These are phyloP conservation scores for Boleophthalmus pectinirostris DNA, from an alignment of 2,113 vertebrate genomes.

Conservation along the genomic window DNA sequence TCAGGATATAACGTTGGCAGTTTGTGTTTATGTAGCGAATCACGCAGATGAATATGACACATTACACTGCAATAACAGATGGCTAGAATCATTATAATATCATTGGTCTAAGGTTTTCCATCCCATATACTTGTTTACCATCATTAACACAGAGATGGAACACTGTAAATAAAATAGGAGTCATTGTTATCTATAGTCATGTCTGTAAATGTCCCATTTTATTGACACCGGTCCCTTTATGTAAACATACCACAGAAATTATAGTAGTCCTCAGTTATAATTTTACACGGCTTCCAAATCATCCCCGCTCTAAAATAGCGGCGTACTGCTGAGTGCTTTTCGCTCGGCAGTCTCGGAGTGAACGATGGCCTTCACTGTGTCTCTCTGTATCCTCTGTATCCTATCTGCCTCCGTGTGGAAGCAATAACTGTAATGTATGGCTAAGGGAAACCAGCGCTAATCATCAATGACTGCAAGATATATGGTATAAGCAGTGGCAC, in stretches of 20 bases:
- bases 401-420: conserved; percentile 72
- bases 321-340: conserved; percentile 69
- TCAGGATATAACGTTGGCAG: neutral
- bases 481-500: conserved; percentile 74
- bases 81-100: neutral
- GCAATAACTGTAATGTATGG: conserved; percentile 82
- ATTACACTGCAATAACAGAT: neutral
- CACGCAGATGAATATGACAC: neutral
- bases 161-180: neutral
- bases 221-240: conserved; percentile 7
- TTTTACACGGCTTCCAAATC: conserved; percentile 59
- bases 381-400: conserved; percentile 71
- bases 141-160: neutral
- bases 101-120: neutral
- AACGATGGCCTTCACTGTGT: conserved; percentile 75
- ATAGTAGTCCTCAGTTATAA: conserved; percentile 45
- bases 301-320: conserved; percentile 65
- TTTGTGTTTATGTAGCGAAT: neutral
- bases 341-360: conserved; percentile 72
- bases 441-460: conserved; percentile 79
- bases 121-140: neutral
- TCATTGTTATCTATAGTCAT: conserved; percentile 37
- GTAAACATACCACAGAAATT: conserved; percentile 35
- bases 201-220: conserved; percentile 17
- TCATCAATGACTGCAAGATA: conserved; percentile 82